A percentile compares a stretch with the other conserved stretches of the same genome.
Conservation (phyloP, 2,113 vertebrate genomes). For the Petaurus breviceps region DNA sequence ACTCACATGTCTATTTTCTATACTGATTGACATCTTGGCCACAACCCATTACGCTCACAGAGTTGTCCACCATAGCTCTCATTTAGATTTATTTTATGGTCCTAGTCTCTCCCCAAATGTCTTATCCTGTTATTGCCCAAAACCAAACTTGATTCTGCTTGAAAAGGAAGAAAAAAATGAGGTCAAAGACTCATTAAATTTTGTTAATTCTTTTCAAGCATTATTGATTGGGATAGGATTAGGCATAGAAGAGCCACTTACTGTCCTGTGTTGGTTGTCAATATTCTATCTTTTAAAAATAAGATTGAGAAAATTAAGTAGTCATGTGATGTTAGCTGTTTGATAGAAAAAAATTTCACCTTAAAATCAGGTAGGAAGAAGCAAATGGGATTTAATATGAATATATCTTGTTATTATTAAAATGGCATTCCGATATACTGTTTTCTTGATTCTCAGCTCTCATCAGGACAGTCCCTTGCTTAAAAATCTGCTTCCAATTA, state of each 20-base stretch:
- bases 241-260: background rate
- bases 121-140: constrained; percentile 15
- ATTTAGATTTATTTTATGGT: background rate
- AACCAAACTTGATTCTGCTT: constrained; percentile 15
- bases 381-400: background rate
- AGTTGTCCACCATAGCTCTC: background rate
- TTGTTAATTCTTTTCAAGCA: constrained; percentile 29
- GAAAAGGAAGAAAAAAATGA: constrained; percentile 39
- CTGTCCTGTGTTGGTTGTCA: background rate
- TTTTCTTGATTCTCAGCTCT: background rate
- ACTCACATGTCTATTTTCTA: background rate
- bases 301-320: background rate
- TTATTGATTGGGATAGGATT: background rate
- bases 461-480: background rate
- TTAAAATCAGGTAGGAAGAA: background rate
- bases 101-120: background rate
- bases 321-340: constrained; percentile 5
- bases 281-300: constrained; percentile 23
- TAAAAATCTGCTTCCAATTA: background rate
- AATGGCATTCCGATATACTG: background rate
- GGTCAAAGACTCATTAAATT: background rate
- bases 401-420: background rate
- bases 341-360: background rate
- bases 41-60: background rate
- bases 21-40: background rate